These are phyloP conservation scores for Agapornis canus DNA, from an alignment of 2,797 vertebrate species.

Conservation along the genomic window DNA sequence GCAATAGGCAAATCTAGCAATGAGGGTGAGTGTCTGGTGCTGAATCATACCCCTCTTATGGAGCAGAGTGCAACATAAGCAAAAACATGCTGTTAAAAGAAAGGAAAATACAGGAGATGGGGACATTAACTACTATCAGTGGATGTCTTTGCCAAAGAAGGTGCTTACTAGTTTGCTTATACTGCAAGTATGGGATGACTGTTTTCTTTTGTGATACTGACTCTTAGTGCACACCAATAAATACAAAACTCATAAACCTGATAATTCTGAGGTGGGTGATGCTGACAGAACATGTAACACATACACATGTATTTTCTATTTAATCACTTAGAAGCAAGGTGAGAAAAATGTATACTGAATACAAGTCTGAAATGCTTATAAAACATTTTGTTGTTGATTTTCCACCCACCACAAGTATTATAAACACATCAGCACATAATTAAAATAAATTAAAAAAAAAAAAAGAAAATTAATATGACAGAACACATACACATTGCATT, in stretches of 20 bases:
- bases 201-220: not conserved
- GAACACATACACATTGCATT: not conserved
- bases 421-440: not conserved
- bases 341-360: not conserved
- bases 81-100: not conserved
- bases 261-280: not conserved
- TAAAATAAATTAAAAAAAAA: not conserved
- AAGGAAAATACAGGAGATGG: not conserved
- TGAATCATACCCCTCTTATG: accelerated
- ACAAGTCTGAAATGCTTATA: not conserved
- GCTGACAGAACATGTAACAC: not conserved
- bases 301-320: not conserved
- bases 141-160: not conserved
- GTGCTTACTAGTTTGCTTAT: not conserved
- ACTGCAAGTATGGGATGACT: not conserved
- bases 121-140: not conserved
- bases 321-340: not conserved
- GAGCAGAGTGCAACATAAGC: not conserved
- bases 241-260: not conserved
- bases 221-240: not conserved
- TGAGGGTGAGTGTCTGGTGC: accelerated
- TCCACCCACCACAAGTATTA: not conserved
- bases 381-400: not conserved
- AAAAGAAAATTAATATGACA: not conserved
- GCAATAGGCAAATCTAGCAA: not conserved